phyloP scores from a whole-genome alignment of 2,888 invertebrate species.

The Cyaniris semiargus region DNA sequence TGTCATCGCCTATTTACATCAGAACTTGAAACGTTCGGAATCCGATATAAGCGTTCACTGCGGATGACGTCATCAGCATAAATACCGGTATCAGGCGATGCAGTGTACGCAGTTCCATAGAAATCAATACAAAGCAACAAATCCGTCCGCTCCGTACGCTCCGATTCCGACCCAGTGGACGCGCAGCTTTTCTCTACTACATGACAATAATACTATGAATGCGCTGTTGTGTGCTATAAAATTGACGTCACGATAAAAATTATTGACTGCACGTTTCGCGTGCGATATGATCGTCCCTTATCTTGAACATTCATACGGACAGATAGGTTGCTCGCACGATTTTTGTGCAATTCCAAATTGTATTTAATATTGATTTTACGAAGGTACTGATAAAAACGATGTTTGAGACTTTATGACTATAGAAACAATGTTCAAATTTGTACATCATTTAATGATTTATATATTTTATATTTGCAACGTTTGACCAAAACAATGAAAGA shows the following conservation, averaged over 20 bases:
- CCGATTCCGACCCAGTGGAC: no score
- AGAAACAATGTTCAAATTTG: not conserved
- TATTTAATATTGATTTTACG: not conserved
- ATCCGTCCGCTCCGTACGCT: no score
- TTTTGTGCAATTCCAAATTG: not conserved
- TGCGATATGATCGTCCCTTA: constrained; percentile 12
- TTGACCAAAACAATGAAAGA: no score
- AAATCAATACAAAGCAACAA: no score
- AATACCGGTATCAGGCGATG: no score
- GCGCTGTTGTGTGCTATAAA: not conserved
- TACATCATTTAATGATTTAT: no score
- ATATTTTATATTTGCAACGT: no score
- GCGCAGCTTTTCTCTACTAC: not conserved
- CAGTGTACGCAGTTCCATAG: no score
- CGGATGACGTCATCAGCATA: no score
- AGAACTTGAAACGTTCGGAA: no score
- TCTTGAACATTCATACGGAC: not conserved
- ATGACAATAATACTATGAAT: not conserved
- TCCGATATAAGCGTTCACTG: no score
- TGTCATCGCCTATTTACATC: no score
- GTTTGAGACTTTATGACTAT: not conserved
- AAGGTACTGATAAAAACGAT: not conserved
- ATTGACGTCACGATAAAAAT: constrained; percentile 5
- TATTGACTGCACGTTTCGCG: constrained; percentile 17
- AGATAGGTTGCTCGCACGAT: not conserved